These are phyloP conservation scores for Mesitornis unicolor DNA, from an alignment of 2,113 vertebrate species.

Conservation along the genomic window DNA sequence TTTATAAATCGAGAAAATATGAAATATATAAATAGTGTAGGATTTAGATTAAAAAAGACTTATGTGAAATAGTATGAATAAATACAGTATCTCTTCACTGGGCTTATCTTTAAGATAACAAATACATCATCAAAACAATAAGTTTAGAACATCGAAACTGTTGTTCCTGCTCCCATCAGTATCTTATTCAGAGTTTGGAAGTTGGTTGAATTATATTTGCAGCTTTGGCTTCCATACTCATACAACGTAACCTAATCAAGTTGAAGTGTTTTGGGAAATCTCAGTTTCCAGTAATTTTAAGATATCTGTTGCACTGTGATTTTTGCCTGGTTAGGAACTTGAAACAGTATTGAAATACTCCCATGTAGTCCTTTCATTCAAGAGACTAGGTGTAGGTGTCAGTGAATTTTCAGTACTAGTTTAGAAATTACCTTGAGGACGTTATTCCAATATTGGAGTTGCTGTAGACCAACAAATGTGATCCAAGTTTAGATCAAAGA, in stretches of 20 bases:
- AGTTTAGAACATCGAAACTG: background rate
- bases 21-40: background rate
- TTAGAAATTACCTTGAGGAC: background rate
- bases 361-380: background rate
- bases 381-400: background rate
- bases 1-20: background rate
- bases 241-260: background rate
- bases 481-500: background rate
- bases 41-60: background rate
- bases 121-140: background rate
- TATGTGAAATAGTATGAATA: background rate
- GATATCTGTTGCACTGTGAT: accelerated
- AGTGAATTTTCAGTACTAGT: background rate
- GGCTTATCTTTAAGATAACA: background rate
- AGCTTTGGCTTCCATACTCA: background rate
- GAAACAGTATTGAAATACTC: background rate
- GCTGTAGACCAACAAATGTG: background rate
- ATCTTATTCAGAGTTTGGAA: background rate
- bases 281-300: background rate
- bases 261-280: background rate
- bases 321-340: background rate
- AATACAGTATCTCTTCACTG: background rate
- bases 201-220: background rate
- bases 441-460: background rate
- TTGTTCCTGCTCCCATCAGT: background rate